A percentile compares a stretch with the other conserved stretches of the same genome.
Evolutionary conservation across 2,888 invertebrate genomes (phyloP).

Genomic region (Phortica magna): DNA sequence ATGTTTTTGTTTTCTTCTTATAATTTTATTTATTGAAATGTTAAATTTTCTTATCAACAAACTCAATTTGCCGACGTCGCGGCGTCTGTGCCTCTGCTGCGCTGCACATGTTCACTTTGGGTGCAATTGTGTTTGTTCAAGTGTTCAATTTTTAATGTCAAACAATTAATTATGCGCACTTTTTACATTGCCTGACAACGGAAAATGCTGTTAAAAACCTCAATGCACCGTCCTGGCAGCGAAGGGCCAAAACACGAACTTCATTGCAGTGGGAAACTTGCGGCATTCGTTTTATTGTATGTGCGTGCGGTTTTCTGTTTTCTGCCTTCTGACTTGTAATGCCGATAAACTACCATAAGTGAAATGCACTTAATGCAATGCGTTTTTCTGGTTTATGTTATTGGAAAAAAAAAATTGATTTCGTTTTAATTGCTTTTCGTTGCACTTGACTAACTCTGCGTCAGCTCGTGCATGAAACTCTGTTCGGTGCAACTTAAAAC

Average conservation of each 20-base stretch:
- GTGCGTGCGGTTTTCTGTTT: constrained; percentile 5
- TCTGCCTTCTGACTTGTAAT: constrained; percentile 3
- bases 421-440: constrained; percentile 60
- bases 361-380: constrained; percentile 46
- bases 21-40: neutral
- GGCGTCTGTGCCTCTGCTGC: neutral
- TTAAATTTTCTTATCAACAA: constrained; percentile 21
- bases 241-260: constrained; percentile 40
- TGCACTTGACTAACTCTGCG: constrained; percentile 57
- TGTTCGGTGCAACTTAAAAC: constrained; percentile 3
- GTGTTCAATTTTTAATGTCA: constrained; percentile 35
- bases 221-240: neutral
- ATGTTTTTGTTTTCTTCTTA: neutral
- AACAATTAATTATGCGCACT: constrained; percentile 59
- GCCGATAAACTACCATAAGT: constrained; percentile 56
- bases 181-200: constrained; percentile 48
- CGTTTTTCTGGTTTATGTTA: constrained; percentile 34
- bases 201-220: constrained; percentile 45
- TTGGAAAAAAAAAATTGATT: constrained; percentile 57
- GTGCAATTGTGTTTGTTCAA: constrained; percentile 46
- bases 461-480: constrained; percentile 57
- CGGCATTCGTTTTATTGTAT: constrained; percentile 1
- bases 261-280: neutral
- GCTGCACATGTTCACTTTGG: constrained; percentile 47
- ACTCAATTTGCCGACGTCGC: neutral